Conservation (phyloP, 1,140 invertebrate genomes). For the Drosophila equinoxialis region DNA sequence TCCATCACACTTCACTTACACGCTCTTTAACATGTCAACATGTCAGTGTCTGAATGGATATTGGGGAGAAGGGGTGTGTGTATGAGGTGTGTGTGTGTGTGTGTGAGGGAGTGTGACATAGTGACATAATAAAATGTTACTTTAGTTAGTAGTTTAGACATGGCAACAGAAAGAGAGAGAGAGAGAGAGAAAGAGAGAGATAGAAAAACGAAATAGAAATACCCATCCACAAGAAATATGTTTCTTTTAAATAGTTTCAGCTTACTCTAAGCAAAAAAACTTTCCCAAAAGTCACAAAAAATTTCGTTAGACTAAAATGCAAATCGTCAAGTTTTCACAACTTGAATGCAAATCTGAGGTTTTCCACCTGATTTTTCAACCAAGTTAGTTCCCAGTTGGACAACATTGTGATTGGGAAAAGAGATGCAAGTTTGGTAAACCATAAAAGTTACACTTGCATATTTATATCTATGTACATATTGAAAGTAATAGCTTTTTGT, state of each 20-base stretch:
- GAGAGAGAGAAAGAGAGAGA: background rate
- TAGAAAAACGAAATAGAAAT: conserved; percentile 1
- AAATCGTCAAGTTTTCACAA: background rate
- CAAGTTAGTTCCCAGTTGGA: too few relatives aligned
- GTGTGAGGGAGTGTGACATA: conserved; percentile 54
- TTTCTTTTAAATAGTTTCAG: conserved; percentile 21
- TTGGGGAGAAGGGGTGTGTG: conserved; percentile 12
- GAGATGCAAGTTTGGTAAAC: too few relatives aligned
- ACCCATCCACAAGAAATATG: conserved; percentile 36
- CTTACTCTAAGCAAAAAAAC: background rate
- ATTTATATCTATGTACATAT: too few relatives aligned
- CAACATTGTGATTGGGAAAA: too few relatives aligned
- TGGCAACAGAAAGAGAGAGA: conserved; percentile 10
- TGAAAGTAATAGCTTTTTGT: too few relatives aligned
- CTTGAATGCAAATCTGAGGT: background rate
- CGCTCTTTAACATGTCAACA: conserved; percentile 78
- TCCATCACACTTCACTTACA: conserved; percentile 81
- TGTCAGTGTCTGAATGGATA: conserved; percentile 42
- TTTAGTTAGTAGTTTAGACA: conserved; percentile 65
- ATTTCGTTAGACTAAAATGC: background rate
- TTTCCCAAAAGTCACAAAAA: background rate
- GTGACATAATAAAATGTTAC: conserved; percentile 80
- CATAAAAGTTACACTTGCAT: too few relatives aligned
- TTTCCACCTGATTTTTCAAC: background rate
- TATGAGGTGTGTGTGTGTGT: conserved; percentile 7